These are phyloP conservation scores for Notarius lentiginosus DNA, from an alignment of 2,113 vertebrate species.

Conservation along the genomic window DNA sequence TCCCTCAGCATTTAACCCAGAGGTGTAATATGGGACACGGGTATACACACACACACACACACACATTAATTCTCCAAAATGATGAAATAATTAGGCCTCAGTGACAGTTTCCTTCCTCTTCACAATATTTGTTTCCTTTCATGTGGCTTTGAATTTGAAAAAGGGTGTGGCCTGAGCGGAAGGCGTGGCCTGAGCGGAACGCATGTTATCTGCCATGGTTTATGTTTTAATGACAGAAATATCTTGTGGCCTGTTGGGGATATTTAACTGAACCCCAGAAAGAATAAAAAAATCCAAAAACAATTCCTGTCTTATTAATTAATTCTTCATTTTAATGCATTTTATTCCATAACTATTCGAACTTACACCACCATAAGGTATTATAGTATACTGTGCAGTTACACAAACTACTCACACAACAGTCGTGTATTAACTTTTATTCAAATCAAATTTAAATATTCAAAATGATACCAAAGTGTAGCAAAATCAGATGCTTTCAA, in stretches of 20 bases:
- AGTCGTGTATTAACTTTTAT: no score
- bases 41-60: constrained; percentile 16
- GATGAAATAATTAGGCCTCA: not conserved
- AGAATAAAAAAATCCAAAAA: no score
- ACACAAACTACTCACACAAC: no score
- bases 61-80: not conserved
- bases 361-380: no score
- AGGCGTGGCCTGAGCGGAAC: not conserved
- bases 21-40: constrained; percentile 22
- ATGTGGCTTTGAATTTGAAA: not conserved
- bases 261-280: not conserved
- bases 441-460: no score
- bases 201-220: not conserved
- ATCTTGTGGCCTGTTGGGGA: not conserved
- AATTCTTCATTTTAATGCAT: not conserved
- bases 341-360: no score
- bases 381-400: no score
- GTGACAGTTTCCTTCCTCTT: not conserved
- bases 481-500: no score
- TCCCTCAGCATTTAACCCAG: constrained; percentile 20
- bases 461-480: no score
- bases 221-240: not conserved
- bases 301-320: not conserved
- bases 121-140: not conserved
- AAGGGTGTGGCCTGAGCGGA: not conserved